These are phyloP conservation scores for Trichechus manatus DNA, from an alignment of 2,113 vertebrate genomes.

Conservation along the genomic window DNA sequence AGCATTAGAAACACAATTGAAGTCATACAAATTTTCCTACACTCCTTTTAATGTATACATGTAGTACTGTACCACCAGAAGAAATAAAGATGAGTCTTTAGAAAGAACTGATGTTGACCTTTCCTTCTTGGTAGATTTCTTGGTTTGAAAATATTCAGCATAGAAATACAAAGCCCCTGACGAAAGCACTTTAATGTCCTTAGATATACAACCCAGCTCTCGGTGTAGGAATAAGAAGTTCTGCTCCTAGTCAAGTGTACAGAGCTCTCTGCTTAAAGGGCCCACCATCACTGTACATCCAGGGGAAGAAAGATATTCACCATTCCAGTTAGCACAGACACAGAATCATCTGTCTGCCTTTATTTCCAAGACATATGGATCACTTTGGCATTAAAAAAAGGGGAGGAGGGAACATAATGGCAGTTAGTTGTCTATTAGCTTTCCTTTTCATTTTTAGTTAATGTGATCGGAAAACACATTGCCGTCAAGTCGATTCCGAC, in stretches of 20 bases:
- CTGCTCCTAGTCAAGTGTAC: background rate
- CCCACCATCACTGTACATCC: no score
- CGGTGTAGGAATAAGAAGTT: background rate
- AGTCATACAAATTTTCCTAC: background rate
- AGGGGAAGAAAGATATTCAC: background rate
- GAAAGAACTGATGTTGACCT: conserved; percentile 4
- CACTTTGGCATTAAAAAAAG: background rate
- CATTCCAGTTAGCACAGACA: background rate
- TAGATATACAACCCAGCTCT: background rate
- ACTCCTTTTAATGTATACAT: background rate
- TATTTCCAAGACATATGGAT: background rate
- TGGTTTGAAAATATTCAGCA: conserved; percentile 45
- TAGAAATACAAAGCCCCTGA: conserved; percentile 11
- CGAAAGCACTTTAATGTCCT: conserved; percentile 6
- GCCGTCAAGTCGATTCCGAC: no score
- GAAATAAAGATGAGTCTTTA: background rate
- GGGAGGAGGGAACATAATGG: background rate
- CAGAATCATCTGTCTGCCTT: background rate
- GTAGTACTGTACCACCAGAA: background rate
- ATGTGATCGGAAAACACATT: background rate
- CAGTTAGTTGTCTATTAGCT: background rate
- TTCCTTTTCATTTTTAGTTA: background rate
- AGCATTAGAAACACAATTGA: conserved; percentile 3
- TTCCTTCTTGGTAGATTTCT: conserved; percentile 7
- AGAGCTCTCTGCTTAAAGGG: background rate